Evolutionary conservation across 1,140 invertebrate species (phyloP), one percentile per base, ranked within the genome.

Genomic region (Sarcophaga peregrina): DNA sequence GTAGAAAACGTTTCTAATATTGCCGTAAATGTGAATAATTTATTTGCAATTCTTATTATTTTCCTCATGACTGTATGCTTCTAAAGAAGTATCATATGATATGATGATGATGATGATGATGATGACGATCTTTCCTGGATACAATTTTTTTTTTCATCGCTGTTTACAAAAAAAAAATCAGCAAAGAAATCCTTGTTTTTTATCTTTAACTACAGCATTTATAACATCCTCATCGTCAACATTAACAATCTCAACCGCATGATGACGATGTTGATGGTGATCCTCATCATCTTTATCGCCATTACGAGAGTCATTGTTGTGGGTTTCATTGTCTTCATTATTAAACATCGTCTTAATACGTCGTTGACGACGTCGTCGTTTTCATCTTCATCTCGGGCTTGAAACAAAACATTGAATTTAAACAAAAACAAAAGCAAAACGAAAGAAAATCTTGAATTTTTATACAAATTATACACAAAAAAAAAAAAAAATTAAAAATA

Each of bases 391-490:
- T 72, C 62, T 72, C 37, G 25, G 25, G 25, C 25, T 37, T 37
- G 4, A 37, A 37, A 37, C 25, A 37, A 37, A 37, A 37, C 25
- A 4, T 37, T 2, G 25, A 37, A 37, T 62, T 62, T 20, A 20
- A 48, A 80, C 45, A 80, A 80, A 47, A 80, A 80, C 5, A 48
- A 80, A 54, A 37, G 5, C n/a, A 80, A 80, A 54, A 54, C 13
- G 13, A 80, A 13, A 78, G 75, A 78, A 37, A 37, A 37, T 37
- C 25, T 37, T 37, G 25, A 37, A 37, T 37, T 78, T 78, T 78
- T 50, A 78, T 50, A 78, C 75, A 78, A 78, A 78, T 78, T 78
- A 78, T 78, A 48, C 17, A 68, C 10, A 68, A 68, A 68, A 68
- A 68, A n/a, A 68, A 25, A 68, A n/a, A 68, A 6, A 15, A 58